phyloP scores from a whole-genome alignment of 2,888 invertebrate species.

The Trissoscelio sp. region DNA sequence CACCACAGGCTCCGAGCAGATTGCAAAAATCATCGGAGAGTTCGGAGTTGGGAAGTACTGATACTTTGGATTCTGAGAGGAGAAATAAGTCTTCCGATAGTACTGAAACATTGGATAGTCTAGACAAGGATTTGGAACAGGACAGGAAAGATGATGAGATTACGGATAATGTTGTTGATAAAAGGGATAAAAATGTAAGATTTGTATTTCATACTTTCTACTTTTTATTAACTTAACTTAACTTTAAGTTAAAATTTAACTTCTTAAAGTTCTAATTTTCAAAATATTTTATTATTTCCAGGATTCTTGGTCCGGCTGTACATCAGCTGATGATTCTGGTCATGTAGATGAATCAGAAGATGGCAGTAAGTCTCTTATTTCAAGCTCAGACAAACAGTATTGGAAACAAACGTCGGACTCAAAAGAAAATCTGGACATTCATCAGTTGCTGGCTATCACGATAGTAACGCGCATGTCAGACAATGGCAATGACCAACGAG shows the following conservation, averaged over 20 bases:
- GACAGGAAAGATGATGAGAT: constrained; percentile 77
- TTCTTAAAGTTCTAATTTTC: too few species aligned
- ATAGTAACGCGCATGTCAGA: constrained; percentile 80
- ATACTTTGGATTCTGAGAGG: constrained; percentile 80
- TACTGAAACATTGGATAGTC: constrained; percentile 81
- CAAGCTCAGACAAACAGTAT: constrained; percentile 76
- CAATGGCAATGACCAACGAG: constrained; percentile 79
- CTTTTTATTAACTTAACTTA: too few species aligned
- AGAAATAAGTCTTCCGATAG: constrained; percentile 81
- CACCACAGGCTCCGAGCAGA: constrained; percentile 72
- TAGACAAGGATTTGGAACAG: constrained; percentile 78
- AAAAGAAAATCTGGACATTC: constrained; percentile 80
- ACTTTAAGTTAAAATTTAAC: not conserved
- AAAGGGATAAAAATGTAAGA: constrained; percentile 78
- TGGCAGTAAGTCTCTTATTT: constrained; percentile 73
- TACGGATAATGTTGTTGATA: constrained; percentile 73
- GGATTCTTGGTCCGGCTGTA: constrained; percentile 77
- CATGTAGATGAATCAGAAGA: constrained; percentile 76
- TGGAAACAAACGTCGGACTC: constrained; percentile 80
- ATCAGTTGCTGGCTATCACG: constrained; percentile 79
- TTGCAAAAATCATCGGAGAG: constrained; percentile 82
- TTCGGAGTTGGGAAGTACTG: constrained; percentile 81
- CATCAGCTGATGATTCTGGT: constrained; percentile 70
- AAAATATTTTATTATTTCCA: constrained; percentile 67
- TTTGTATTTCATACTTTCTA: not conserved